phyloP scores from a whole-genome alignment of 2,888 invertebrate genomes.

The Macaria notata region DNA sequence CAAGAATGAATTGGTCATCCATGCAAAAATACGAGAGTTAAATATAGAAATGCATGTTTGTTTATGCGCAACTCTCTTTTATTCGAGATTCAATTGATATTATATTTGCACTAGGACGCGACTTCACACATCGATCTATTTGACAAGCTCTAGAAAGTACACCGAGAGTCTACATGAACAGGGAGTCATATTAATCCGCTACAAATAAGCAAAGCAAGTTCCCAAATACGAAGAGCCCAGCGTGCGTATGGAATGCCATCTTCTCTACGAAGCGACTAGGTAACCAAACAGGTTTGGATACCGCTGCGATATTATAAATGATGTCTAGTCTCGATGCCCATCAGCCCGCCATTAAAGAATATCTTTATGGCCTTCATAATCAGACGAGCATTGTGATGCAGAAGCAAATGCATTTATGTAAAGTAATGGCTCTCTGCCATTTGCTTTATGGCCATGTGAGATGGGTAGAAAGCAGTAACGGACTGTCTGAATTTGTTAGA shows the following conservation, averaged over 20 bases:
- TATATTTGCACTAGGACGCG: no score
- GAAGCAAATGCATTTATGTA: slow-evolving; percentile 11
- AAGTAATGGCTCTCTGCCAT: slow-evolving; percentile 5
- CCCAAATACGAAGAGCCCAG: slow-evolving; percentile 9
- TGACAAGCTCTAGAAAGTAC: no score
- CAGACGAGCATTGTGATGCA: slow-evolving; percentile 13
- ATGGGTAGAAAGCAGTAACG: slow-evolving; percentile 7
- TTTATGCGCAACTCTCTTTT: no score
- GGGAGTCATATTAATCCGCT: not conserved
- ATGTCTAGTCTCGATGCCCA: slow-evolving; percentile 22
- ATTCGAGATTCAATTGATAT: no score
- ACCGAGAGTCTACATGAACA: not conserved
- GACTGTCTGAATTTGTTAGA: no score
- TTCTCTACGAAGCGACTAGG: slow-evolving; percentile 10
- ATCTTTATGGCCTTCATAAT: slow-evolving; percentile 23
- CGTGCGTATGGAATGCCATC: slow-evolving; percentile 9
- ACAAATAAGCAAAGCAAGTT: not conserved
- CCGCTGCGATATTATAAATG: slow-evolving; percentile 22
- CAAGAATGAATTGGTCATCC: no score
- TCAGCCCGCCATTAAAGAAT: slow-evolving; percentile 19
- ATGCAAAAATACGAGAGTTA: no score
- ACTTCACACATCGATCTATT: no score
- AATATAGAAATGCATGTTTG: no score
- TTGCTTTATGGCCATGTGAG: slow-evolving; percentile 3
- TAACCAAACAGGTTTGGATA: slow-evolving; percentile 24